Evolutionary conservation across 2,797 vertebrate genomes (phyloP).

Genomic region (Trichosurus vulpecula): DNA sequence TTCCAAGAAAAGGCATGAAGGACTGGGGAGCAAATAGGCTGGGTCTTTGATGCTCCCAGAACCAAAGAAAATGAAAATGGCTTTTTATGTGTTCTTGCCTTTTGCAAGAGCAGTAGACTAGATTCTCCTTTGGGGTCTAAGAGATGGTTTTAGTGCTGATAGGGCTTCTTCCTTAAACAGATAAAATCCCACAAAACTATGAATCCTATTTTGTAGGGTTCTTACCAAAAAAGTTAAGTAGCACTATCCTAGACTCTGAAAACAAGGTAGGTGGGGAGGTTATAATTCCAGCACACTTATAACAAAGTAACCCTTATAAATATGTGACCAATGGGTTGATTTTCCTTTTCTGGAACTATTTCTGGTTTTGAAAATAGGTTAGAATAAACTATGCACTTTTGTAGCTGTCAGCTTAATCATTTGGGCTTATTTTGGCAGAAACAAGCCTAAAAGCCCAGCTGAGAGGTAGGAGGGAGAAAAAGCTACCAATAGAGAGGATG

Average conservation of each 20-base stretch:
- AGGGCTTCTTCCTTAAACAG: not conserved
- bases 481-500: not conserved
- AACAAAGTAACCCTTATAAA: not conserved
- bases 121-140: not conserved
- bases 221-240: not conserved
- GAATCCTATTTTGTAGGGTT: not conserved
- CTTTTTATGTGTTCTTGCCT: not conserved
- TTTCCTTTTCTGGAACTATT: constrained; percentile 61
- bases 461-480: not conserved
- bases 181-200: not conserved
- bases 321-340: constrained; percentile 12
- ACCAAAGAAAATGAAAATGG: not conserved
- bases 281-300: not conserved
- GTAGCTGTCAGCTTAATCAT: constrained; percentile 77
- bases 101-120: not conserved
- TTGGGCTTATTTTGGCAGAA: constrained; percentile 75
- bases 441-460: constrained; percentile 75
- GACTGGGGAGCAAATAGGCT: not conserved
- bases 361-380: constrained; percentile 62
- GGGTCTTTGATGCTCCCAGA: not conserved
- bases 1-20: not conserved
- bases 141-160: not conserved
- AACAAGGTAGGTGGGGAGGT: not conserved
- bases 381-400: constrained; percentile 64
- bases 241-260: not conserved